Base-by-base conservation (phyloP, 2,113 vertebrate genomes). In the Pithys albifrons region DNA sequence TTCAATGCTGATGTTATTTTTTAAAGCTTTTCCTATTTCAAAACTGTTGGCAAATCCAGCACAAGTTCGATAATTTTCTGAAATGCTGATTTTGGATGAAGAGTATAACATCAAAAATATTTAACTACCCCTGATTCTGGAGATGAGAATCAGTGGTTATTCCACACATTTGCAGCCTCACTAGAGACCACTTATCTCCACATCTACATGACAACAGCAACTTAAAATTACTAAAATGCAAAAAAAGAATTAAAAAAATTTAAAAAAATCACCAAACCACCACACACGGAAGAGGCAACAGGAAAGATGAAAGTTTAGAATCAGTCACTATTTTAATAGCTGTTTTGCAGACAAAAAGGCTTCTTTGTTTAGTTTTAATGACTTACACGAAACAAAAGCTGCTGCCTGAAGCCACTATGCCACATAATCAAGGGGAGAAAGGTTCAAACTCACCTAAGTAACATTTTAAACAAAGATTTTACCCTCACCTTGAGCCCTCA, bases 401-500 rank as follows among this genome's bases (percentile, higher is more conserved):
- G 70, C 65, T 72, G 74, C 72, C 91, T 74, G 66, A 85, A 64
- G 88, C 75, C 72, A 94, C 85, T 92, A 51, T 13, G 59, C 74
- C 93, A 95, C 85, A 91, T 73, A 92, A 91, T 84, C 46, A 71
- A 82, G 33, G 62, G 70, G 49, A 97, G 61, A 89, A 95, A 87
- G 70, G 76, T 94, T 96, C 79, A 95, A 93, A 96, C 93, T 97
- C 95, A 97, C 94, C 93, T 77, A 96, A 67, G 28, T 57, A 96
- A 97, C 24, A 89, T 94, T 95, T 97, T 67, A 96, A 98, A 91
- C 96, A 98, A 96, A 98, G 97, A 96, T 96, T 96, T 96, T 83
- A 75, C 97, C 98, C 99, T 99, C 99, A 99, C 99, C 99, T 99
- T 98, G 99, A 99, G 98, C 99, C 99, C 99, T 99, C 99, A 99